Base-by-base conservation (phyloP, 2,113 vertebrate genomes). In the Podiceps cristatus region DNA sequence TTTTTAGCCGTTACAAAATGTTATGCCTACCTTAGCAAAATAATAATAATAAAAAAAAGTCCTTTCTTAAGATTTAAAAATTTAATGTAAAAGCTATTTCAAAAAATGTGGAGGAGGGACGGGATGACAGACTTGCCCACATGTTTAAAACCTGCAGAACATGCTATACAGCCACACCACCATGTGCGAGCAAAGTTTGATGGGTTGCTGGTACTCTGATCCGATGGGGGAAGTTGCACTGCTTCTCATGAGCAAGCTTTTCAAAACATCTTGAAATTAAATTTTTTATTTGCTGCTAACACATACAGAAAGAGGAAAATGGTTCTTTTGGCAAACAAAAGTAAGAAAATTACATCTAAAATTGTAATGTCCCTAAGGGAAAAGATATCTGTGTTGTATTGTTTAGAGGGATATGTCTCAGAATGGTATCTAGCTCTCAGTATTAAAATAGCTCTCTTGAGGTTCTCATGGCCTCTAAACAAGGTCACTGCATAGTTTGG, bases 261-360 rank as follows among this genome's bases (percentile, higher is more conserved):
- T 95, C 71, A 88, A 63, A 95, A 64, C 24, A 60, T 77, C 13
- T 53, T 64, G 28, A 90, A 95, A 93, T 93, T n/a, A 92, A 64
- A 45, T 81, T 75, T 94, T 82, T 69, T 37, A 88, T 72, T 97
- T 93, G 31, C 71, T 92, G 28, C 33, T 80, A 93, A 77, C 4
- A 1, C n/a, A 49, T 88, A 35, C 10, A 79, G 76, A 79, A 95
- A 35, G 44, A 74, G 40, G 20, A 53, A 82, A 45, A 83, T 22
- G 12, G 16, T 9, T 80, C 9, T 76, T 93, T 33, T 64, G 2
- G 10, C 58, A 89, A 93, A 89, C 40, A 88, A 86, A 95, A 35
- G 73, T 74, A 69, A 75, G 35, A 85, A 90, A 94, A 95, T 71
- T 16, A 31, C 49, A 81, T 86, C 93, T 92, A 72, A 75, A 92